A percentile compares a stretch with the other conserved stretches of the same genome.
Evolutionary conservation across 2,797 vertebrate genomes (phyloP).

Genomic region (Oryzias sinensis): DNA sequence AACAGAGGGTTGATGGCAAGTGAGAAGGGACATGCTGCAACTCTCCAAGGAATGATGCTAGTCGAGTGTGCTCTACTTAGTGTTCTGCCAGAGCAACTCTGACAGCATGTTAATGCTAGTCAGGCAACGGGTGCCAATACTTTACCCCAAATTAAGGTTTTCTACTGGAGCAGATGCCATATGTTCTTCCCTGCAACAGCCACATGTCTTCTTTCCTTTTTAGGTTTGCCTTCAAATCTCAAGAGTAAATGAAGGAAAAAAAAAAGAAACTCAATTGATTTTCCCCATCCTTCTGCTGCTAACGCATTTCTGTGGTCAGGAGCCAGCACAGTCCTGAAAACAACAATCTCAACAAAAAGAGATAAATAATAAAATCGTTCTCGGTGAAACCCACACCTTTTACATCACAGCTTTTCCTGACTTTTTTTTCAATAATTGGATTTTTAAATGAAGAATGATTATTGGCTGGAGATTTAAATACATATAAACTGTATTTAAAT

Average conservation of each 20-base stretch:
- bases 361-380: constrained; percentile 25
- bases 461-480: constrained; percentile 4
- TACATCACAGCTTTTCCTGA: constrained; percentile 10
- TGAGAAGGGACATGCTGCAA: constrained; percentile 42
- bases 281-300: constrained; percentile 30
- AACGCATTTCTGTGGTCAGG: constrained; percentile 51
- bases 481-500: not conserved
- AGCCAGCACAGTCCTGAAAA: constrained; percentile 41
- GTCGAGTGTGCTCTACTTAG: constrained; percentile 54
- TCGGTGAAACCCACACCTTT: constrained; percentile 11
- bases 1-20: constrained; percentile 43
- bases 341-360: constrained; percentile 31
- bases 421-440: not conserved
- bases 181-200: constrained; percentile 57
- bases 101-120: constrained; percentile 61
- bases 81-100: constrained; percentile 64
- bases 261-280: constrained; percentile 39
- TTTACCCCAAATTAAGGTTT: constrained; percentile 55
- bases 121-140: constrained; percentile 55
- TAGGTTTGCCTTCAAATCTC: constrained; percentile 44
- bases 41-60: constrained; percentile 39
- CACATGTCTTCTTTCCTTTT: constrained; percentile 53
- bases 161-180: constrained; percentile 64
- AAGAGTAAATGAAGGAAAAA: constrained; percentile 34
- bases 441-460: constrained; percentile 40